Base-by-base conservation (phyloP, 2,888 invertebrate species). In the Anagyrus pseudococci region DNA sequence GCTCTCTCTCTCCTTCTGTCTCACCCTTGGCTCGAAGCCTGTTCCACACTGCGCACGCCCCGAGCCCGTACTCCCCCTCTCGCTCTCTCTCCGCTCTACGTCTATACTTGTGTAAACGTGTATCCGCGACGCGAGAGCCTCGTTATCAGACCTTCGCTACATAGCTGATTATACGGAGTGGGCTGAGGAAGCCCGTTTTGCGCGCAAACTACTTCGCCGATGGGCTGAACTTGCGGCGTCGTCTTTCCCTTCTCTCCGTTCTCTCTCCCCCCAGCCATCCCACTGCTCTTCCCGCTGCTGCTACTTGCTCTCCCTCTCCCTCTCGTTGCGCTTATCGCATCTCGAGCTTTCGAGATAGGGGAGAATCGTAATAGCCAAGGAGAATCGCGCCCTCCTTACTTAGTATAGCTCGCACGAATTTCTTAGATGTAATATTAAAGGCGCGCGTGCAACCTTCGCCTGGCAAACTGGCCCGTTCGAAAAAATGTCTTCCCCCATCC, bases 101-200 rank as follows among this genome's bases (percentile, higher is more conserved):
- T 29, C 10, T 4, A 29, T 29, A 29, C 29, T 4, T 29, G 19
- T 44, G 22, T 58, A 50, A 61, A 56, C 61, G 53, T 54, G 56
- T 55, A 56, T 52, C 58, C 47, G 49, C 37, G 49, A 4, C 20
- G 26, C 8, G 13, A 57, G 67, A 69, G 67, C 65, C 61, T 61
- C 72, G 75, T 73, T 77, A 77, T 75, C 76, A 71, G 71, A 68
- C 72, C 70, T 72, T 72, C 29, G 4, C 10, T 69, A 74, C 75
- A 72, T 75, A 73, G 72, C 69, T 75, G 75, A 77, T 77, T 74
- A 76, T 74, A 72, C 72, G 67, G 8, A 25, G 44, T 37, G 65
- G 58, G n/a, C n/a, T n/a, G n/a, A n/a, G n/a, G n/a, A 10, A 29
- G 29, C 4, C 65, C 70, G 68, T 68, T 74, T 72, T 68, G 62